Evolutionary conservation across 2,113 vertebrate genomes (phyloP).

Genomic region (Scophthalmus maximus): DNA sequence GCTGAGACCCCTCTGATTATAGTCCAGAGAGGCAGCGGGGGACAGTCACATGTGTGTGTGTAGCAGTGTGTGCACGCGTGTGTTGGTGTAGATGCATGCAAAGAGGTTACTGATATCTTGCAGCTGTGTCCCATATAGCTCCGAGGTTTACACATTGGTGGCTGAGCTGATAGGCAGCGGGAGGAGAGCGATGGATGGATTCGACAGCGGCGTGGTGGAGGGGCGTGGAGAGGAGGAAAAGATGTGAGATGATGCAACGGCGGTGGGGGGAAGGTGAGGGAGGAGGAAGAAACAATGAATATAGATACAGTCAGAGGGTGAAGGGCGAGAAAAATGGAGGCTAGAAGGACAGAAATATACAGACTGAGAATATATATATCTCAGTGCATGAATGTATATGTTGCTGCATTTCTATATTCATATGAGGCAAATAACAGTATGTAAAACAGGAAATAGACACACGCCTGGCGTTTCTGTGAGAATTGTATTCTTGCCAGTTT

Average conservation of each 20-base stretch:
- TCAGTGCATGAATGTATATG: neutral
- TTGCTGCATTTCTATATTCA: neutral
- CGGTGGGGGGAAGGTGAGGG: constrained; percentile 31
- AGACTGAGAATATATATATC: constrained; percentile 6
- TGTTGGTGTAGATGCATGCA: constrained; percentile 24
- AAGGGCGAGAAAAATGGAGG: constrained; percentile 17
- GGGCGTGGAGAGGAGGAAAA: constrained; percentile 18
- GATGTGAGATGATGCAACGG: constrained; percentile 48
- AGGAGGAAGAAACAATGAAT: constrained; percentile 17
- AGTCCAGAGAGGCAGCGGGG: constrained; percentile 61
- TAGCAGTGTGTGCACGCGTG: constrained; percentile 16
- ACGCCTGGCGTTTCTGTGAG: neutral
- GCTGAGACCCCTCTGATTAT: constrained; percentile 73
- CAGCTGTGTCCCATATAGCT: constrained; percentile 65
- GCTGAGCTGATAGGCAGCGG: constrained; percentile 48
- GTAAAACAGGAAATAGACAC: no score
- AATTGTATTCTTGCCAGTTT: neutral
- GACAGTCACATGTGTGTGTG: constrained; percentile 37
- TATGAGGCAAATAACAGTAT: no score
- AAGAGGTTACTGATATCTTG: constrained; percentile 51
- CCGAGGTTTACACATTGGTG: constrained; percentile 58
- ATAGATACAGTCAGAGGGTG: constrained; percentile 13
- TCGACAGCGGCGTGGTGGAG: constrained; percentile 27
- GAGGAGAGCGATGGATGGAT: constrained; percentile 49
- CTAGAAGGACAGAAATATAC: neutral